These are phyloP conservation scores for Thryonomys swinderianus DNA, from an alignment of 2,113 vertebrate genomes.

Conservation along the genomic window DNA sequence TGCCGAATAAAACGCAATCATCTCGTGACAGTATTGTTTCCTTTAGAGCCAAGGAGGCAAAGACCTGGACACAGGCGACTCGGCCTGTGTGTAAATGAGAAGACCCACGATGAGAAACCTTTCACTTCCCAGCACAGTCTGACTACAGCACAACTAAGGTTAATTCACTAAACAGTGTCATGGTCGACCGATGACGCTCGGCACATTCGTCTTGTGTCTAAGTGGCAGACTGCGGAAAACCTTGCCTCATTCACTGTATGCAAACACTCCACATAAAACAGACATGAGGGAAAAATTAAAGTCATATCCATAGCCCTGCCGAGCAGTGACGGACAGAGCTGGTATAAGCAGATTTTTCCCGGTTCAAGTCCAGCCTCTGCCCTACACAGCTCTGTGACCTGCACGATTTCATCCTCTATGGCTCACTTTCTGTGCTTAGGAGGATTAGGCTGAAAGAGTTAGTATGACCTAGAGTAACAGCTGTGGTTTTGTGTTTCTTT, in stretches of 20 bases:
- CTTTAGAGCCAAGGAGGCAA: constrained; percentile 54
- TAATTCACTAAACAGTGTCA: constrained; percentile 71
- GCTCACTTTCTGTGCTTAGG: not conserved
- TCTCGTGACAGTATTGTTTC: constrained; percentile 1
- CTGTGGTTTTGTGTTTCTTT: not conserved
- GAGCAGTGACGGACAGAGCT: not conserved
- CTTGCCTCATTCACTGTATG: constrained; percentile 27
- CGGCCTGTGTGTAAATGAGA: constrained; percentile 60
- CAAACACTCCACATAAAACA: constrained; percentile 57
- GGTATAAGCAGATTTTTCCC: not conserved
- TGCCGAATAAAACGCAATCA: constrained; percentile 15
- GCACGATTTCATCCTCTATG: not conserved
- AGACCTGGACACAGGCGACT: constrained; percentile 46
- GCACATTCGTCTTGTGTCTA: constrained; percentile 70
- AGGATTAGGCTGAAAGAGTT: not conserved
- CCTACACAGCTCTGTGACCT: not conserved
- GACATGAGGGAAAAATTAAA: constrained; percentile 61
- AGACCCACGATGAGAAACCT: constrained; percentile 42
- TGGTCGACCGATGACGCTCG: constrained; percentile 40
- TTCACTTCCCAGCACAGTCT: constrained; percentile 44
- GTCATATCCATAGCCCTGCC: not conserved
- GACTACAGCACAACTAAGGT: constrained; percentile 50
- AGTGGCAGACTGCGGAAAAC: constrained; percentile 63
- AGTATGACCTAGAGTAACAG: not conserved
- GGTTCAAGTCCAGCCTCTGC: not conserved